These are phyloP conservation scores for Semaprochilodus insignis DNA, from an alignment of 2,797 vertebrate genomes.

Conservation along the genomic window DNA sequence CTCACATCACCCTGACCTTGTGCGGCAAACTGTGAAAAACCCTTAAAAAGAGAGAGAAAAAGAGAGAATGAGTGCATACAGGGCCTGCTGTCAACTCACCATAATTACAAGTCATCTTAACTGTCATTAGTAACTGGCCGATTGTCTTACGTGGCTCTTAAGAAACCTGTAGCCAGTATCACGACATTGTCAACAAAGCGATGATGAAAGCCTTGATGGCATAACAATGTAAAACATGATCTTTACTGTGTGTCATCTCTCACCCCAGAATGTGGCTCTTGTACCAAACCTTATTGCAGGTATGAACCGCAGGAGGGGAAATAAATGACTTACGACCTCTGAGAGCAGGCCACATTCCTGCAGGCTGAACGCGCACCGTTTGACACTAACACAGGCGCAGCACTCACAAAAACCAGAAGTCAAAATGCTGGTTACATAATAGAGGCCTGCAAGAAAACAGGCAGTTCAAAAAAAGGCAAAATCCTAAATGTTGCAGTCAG, in stretches of 20 bases:
- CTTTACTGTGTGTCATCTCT: background rate
- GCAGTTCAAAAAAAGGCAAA: slow-evolving; percentile 11
- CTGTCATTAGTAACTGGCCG: background rate
- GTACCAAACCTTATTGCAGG: background rate
- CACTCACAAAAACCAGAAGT: slow-evolving; percentile 32
- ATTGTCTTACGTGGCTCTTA: background rate
- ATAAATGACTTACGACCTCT: background rate
- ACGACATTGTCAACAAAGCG: background rate
- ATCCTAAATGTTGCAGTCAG: slow-evolving; percentile 36
- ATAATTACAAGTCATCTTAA: background rate
- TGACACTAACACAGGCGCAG: slow-evolving; percentile 16
- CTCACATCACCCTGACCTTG: too few relatives aligned
- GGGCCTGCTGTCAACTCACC: background rate
- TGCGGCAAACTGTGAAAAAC: background rate
- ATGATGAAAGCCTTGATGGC: slow-evolving; percentile 10
- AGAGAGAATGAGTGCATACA: background rate
- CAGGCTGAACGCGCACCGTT: slow-evolving; percentile 8
- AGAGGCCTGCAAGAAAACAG: slow-evolving; percentile 33
- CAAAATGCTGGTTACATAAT: slow-evolving; percentile 44
- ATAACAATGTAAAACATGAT: background rate
- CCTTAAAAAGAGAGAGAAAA: background rate
- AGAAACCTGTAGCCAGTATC: slow-evolving; percentile 4
- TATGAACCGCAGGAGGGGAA: background rate
- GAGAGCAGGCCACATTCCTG: slow-evolving; percentile 21
- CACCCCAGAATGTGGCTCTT: background rate